A percentile compares a stretch with the other conserved stretches of the same genome.
phyloP scores from a whole-genome alignment of 2,797 vertebrate species.

The Spondyliosoma cantharus region DNA sequence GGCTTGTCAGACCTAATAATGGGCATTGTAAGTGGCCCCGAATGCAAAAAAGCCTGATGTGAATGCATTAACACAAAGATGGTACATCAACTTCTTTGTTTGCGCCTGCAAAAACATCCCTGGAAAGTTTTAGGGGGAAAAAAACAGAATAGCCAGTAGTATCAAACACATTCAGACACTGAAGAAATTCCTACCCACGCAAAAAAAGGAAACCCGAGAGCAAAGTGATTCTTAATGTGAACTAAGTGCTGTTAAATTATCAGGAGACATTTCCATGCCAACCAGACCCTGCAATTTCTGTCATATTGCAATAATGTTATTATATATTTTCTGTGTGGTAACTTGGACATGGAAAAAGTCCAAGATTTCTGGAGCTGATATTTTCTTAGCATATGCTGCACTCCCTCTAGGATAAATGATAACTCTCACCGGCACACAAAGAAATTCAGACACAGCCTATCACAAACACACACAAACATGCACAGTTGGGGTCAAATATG shows the following conservation, averaged over 20 bases:
- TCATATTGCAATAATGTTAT: slow-evolving; percentile 33
- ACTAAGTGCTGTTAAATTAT: slow-evolving; percentile 64
- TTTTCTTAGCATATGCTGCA: slow-evolving; percentile 29
- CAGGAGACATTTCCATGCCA: slow-evolving; percentile 36
- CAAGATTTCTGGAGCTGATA: slow-evolving; percentile 22
- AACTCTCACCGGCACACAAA: not conserved
- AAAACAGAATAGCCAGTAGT: not conserved
- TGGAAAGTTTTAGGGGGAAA: slow-evolving; percentile 6
- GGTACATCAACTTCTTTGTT: slow-evolving; percentile 53
- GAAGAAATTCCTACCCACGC: not conserved
- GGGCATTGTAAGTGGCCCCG: slow-evolving; percentile 62
- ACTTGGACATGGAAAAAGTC: slow-evolving; percentile 6
- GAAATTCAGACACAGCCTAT: slow-evolving; percentile 1
- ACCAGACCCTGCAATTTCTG: slow-evolving; percentile 41
- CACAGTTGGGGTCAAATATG: slow-evolving; percentile 58
- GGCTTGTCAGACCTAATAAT: slow-evolving; percentile 82
- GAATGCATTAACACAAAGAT: slow-evolving; percentile 65
- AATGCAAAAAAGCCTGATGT: slow-evolving; percentile 62
- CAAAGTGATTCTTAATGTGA: slow-evolving; percentile 50
- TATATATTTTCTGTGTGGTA: slow-evolving; percentile 18
- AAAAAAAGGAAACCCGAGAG: slow-evolving; percentile 17
- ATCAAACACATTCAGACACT: slow-evolving; percentile 11
- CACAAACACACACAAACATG: slow-evolving; percentile 25
- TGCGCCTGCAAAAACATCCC: slow-evolving; percentile 33
- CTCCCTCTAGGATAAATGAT: slow-evolving; percentile 24